Evolutionary conservation across 1,140 invertebrate species (phyloP).

Genomic region (Drosophila albomicans): DNA sequence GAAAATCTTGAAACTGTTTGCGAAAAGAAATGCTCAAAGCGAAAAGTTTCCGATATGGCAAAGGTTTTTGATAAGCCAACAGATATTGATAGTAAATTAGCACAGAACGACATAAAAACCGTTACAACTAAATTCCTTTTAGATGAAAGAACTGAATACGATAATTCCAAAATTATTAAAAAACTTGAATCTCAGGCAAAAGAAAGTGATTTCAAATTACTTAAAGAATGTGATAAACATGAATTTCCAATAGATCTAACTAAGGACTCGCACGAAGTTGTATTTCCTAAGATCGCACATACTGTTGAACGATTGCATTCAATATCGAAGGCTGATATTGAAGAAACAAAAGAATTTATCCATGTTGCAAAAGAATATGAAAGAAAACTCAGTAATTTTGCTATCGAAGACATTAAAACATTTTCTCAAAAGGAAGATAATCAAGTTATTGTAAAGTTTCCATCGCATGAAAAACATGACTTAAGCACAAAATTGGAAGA

Average conservation of each 20-base stretch:
- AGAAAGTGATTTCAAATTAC: conserved; percentile 41
- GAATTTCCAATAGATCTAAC: conserved; percentile 62
- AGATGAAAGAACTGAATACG: conserved; percentile 39
- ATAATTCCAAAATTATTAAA: conserved; percentile 42
- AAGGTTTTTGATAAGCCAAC: conserved; percentile 43
- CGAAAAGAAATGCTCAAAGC: conserved; percentile 72
- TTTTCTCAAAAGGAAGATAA: conserved; percentile 1
- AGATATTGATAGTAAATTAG: conserved; percentile 6
- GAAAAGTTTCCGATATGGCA: conserved; percentile 57
- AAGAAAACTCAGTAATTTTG: conserved; percentile 42
- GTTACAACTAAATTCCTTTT: conserved; percentile 60
- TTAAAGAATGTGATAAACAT: conserved; percentile 55
- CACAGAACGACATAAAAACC: conserved; percentile 32
- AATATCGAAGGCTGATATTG: conserved; percentile 65
- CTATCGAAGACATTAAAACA: conserved; percentile 23
- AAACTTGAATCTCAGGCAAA: conserved; percentile 22
- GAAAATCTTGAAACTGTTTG: conserved; percentile 63
- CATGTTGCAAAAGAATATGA: conserved; percentile 46
- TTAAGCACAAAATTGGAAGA: background rate
- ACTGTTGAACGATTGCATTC: conserved; percentile 66
- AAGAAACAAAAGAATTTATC: conserved; percentile 59
- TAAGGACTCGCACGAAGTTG: conserved; percentile 27
- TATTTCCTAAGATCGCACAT: conserved; percentile 60
- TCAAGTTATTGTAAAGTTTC: conserved; percentile 49
- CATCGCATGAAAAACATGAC: conserved; percentile 22